phyloP scores from a whole-genome alignment of 2,797 vertebrate genomes.

The Lagorchestes hirsutus region DNA sequence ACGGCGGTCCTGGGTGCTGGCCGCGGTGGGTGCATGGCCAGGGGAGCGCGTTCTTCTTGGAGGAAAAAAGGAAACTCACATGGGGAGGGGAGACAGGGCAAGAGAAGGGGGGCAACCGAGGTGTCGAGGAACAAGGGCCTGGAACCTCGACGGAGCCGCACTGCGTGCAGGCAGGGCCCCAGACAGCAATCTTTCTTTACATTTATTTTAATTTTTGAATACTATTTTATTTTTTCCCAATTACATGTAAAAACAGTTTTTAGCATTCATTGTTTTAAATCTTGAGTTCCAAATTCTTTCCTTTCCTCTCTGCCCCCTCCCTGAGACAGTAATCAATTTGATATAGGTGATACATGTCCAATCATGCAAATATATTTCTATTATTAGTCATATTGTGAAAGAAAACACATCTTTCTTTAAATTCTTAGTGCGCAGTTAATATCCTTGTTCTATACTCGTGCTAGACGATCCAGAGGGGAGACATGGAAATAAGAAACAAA shows the following conservation, averaged over 20 bases:
- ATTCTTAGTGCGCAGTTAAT: neutral
- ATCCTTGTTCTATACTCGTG: neutral
- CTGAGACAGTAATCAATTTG: neutral
- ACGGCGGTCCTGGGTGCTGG: no score
- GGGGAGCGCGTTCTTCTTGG: neutral
- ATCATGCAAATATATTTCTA: neutral
- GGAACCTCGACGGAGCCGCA: no score
- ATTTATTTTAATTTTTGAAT: neutral
- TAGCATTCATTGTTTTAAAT: neutral
- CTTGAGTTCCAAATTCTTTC: neutral
- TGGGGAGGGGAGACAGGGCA: slow-evolving; percentile 58
- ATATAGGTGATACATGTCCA: neutral
- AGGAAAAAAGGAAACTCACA: slow-evolving; percentile 54
- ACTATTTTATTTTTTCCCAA: neutral
- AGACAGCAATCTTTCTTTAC: neutral
- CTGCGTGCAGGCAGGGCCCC: neutral
- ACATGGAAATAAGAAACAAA: neutral
- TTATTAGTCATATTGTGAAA: neutral
- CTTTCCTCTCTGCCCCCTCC: neutral
- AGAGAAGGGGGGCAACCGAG: no score
- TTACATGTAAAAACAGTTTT: neutral
- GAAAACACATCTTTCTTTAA: neutral
- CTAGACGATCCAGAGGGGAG: neutral
- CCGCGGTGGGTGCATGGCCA: neutral
- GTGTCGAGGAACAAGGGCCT: neutral